Evolutionary conservation across 2,797 vertebrate genomes (phyloP), one percentile per base, ranked within the genome.

Genomic region (Iguana delicatissima): DNA sequence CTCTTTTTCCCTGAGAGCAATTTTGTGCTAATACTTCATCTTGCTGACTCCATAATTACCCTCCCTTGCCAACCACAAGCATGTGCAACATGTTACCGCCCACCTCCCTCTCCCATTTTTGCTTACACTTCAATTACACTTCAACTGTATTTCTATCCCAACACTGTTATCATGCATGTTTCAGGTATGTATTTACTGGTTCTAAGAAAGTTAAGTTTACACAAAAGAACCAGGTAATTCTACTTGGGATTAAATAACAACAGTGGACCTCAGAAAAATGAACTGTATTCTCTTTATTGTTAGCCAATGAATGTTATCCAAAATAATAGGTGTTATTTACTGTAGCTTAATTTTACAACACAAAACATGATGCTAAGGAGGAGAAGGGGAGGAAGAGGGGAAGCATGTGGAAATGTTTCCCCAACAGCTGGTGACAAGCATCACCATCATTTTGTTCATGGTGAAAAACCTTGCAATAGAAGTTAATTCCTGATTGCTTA

Each of bases 231-330:
- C 74, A 85, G 73, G 26, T 29, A 67, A 93, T 94, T 91, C 64
- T 87, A 29, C 50, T 91, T 73, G 89, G 94, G 74, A 42, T 96
- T 95, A 97, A 98, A 98, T 96, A 97, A 97, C 96, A 97, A 97
- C 96, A 97, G 52, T 95, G 96, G 92, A 96, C 94, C 95, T 97
- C 96, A 89, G 92, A 97, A 94, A 96, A 96, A 96, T 97, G 95
- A 97, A 97, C 95, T 97, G 97, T 97, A 97, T 96, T 97, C 95
- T 97, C 97, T 98, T 98, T 98, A 98, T 98, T 98, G 97, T 98
- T 98, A 98, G 98, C 96, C 97, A 98, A 97, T 95, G 95, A 96
- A 97, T 97, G 97, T 97, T 97, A 97, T 97, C 97, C 97, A 98
- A 98, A 98, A 98, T 97, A 97, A 96, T 97, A 98, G 96, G 94